Base-by-base conservation (phyloP, 2,113 vertebrate genomes). In the Burhinus bistriatus region DNA sequence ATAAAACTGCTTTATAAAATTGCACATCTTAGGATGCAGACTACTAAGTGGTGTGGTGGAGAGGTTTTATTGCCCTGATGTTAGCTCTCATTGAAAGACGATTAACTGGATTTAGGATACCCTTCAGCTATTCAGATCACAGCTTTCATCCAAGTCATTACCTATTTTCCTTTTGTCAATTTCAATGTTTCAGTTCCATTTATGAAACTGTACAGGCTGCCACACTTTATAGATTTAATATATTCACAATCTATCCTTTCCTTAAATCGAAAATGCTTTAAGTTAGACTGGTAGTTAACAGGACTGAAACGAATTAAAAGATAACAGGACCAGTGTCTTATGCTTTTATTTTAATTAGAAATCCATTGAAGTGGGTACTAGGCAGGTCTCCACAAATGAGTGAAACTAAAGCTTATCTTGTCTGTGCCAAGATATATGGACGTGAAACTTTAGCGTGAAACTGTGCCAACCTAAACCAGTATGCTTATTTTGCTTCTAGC, bases 111-210 rank as follows among this genome's bases (percentile, higher is more conserved):
- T 96, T 84, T 91, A 72, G 73, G 57, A 62, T 55, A 70, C 38
- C 95, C 42, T 72, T 95, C 75, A 72, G 26, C 34, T 75, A 83
- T 94, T 96, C 88, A 86, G 57, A 94, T 76, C 90, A 93, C 64
- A 96, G 40, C 15, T 93, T 93, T 94, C 77, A 83, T 85, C 44
- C 44, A 87, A 72, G 75, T 77, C 59, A 79, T 96, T 91, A n/a
- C 17, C 18, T 94, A 83, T 86, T 92, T 97, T 92, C 52, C 16
- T 92, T 94, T 95, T 94, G 80, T 92, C 85, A 92, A 83, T 81
- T 78, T 89, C 59, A 91, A 40, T 76, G 44, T 75, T 96, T 89
- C 68, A 49, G 76, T 92, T 96, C 72, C 66, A 87, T 93, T 93
- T 91, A 92, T 40, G 34, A 92, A 92, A 92, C 23, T 21, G 9